Conservation (phyloP, 2,113 vertebrate genomes). For the Asarcornis scutulata region DNA sequence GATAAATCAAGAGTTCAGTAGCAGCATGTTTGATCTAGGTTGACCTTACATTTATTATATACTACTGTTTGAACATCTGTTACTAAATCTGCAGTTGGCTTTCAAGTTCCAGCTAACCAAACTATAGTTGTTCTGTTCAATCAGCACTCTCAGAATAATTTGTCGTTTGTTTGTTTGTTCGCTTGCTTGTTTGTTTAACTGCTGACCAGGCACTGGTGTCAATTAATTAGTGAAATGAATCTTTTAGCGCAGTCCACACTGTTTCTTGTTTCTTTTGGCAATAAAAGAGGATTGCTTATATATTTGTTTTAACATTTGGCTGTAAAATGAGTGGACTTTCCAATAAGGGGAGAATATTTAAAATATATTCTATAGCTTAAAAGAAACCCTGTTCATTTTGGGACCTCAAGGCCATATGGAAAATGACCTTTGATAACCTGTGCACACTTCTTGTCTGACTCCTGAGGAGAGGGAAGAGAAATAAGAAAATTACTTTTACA, state of each 20-base stretch:
- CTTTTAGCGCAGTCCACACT: not conserved
- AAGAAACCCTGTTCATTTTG: not conserved
- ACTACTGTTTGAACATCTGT: not conserved
- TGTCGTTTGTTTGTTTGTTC: no score
- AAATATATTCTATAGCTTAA: not conserved
- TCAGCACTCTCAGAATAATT: not conserved
- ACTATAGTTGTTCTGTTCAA: not conserved
- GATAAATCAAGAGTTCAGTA: conserved; percentile 29
- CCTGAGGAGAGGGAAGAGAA: not conserved
- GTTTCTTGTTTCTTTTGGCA: not conserved
- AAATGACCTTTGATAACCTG: not conserved
- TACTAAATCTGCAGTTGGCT: conserved; percentile 14
- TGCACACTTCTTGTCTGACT: not conserved
- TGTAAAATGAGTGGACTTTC: not conserved
- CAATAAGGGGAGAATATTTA: not conserved
- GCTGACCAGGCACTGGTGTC: not conserved
- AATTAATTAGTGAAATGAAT: conserved; percentile 6
- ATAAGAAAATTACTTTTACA: not conserved
- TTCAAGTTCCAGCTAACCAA: not conserved
- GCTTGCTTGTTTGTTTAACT: not conserved
- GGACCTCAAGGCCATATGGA: not conserved
- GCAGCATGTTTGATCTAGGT: conserved; percentile 21
- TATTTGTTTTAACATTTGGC: not conserved
- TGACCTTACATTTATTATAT: not conserved
- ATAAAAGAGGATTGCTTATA: not conserved